These are phyloP conservation scores for Patella pellucida DNA, from an alignment of 2,888 invertebrate genomes.

Conservation along the genomic window DNA sequence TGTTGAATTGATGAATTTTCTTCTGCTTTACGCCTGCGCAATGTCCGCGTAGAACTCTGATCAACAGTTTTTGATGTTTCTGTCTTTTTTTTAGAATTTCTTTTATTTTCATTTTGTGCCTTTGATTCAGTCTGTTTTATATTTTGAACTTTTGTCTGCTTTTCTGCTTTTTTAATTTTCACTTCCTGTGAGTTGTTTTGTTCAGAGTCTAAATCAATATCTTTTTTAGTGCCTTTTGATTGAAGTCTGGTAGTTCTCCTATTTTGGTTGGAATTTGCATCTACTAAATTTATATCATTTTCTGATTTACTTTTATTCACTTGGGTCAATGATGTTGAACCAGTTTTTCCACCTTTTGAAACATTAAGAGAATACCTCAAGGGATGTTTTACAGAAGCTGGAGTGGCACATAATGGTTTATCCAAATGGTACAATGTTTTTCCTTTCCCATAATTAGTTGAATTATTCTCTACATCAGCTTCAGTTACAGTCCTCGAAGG, in stretches of 20 bases:
- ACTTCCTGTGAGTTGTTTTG: too few relatives aligned
- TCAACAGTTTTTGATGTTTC: not conserved
- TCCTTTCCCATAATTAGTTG: not conserved
- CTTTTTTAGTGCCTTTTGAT: too few relatives aligned
- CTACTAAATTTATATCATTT: too few relatives aligned
- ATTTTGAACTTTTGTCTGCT: not conserved
- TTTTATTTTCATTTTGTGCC: not conserved
- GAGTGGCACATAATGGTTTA: not conserved
- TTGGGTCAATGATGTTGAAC: too few relatives aligned
- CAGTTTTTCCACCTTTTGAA: too few relatives aligned
- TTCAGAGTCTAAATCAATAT: too few relatives aligned
- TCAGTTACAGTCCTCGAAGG: not conserved
- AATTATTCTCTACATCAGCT: not conserved
- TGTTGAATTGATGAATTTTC: not conserved
- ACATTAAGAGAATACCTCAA: not conserved
- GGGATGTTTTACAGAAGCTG: not conserved
- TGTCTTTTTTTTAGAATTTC: not conserved
- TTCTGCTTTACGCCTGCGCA: not conserved
- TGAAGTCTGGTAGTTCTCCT: too few relatives aligned
- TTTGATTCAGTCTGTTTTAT: not conserved
- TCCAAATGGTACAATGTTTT: not conserved
- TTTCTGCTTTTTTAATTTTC: constrained; percentile 2
- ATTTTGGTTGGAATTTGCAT: too few relatives aligned
- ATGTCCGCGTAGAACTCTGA: not conserved
- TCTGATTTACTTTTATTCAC: too few relatives aligned